Percentiles rank a stretch among this genome's conserved stretches.
Evolutionary conservation across 2,113 vertebrate genomes (phyloP).

Genomic region (Hipposideros armiger): DNA sequence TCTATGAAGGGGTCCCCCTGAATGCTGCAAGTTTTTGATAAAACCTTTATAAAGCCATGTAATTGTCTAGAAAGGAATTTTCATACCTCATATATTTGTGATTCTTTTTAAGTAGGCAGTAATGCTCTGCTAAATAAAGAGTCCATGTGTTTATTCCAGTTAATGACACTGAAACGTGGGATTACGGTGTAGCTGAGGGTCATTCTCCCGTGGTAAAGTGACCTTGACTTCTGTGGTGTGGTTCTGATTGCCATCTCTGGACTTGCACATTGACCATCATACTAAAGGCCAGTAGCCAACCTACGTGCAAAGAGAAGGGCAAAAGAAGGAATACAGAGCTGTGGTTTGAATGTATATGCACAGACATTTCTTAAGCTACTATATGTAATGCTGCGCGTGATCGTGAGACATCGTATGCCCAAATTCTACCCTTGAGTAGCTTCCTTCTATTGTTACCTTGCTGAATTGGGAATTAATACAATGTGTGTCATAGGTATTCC

Average conservation of each 20-base stretch:
- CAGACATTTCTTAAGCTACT: background rate
- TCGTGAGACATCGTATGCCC: background rate
- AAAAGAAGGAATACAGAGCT: background rate
- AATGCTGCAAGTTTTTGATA: background rate
- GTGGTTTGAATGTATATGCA: background rate
- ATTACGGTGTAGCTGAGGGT: background rate
- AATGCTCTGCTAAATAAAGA: background rate
- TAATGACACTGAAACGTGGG: background rate
- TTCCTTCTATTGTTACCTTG: background rate
- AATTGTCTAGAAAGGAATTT: background rate
- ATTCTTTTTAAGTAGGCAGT: background rate
- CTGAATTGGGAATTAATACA: background rate
- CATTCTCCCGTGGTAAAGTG: background rate
- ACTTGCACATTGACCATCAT: background rate
- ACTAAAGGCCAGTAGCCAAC: background rate
- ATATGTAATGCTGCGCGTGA: fast-evolving
- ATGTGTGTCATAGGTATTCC: background rate
- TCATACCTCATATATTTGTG: background rate
- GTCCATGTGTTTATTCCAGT: background rate
- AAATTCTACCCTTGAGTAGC: background rate
- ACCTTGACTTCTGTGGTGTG: background rate
- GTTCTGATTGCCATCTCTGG: background rate
- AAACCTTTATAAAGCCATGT: background rate
- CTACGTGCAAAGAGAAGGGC: background rate
- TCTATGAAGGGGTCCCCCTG: too few relatives aligned